Evolutionary conservation across 2,113 vertebrate species (phyloP), one percentile per base, ranked within the genome.

Genomic region (Lota lota): DNA sequence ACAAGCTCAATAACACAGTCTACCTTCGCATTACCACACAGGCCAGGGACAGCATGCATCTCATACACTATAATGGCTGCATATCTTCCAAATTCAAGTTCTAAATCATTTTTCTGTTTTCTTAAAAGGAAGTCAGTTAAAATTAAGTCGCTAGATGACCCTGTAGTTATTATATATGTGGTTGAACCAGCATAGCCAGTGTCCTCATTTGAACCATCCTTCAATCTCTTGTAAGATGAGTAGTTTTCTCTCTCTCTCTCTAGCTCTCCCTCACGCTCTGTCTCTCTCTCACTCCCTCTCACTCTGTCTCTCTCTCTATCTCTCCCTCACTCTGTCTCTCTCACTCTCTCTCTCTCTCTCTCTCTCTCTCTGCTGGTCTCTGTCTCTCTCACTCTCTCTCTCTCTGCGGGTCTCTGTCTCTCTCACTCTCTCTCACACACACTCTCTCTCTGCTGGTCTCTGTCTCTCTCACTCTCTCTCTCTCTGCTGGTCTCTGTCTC

Each of bases 191-290:
- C 24, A 33, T 28, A 36, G 24, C 61, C 28, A n/a, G 4, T 24
- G 61, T 63, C 62, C 62, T 64, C 62, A 47, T 3, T 11, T 64
- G 62, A 64, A 64, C 62, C 33, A 20, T 64, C 36, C 62, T 15
- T 64, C 62, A 40, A 28, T 15, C 58, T 14, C n/a, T 16, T 62
- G 60, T 36, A 63, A 63, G 15, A 10, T 64, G 36, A 36, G 28
- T 28, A 47, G 40, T 47, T 47, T 12, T 47, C 10, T 47, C 40
- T 47, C 40, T 19, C 19, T 60, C 19, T 22, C 19, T 60, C 19
- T 58, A 4, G 2, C n/a, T 58, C 56, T 58, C 58, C 24, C 16
- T 61, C 21, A 22, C 22, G 16, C 58, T 24, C 22, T 61, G 22
- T 24, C 16, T 56, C 53, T 56, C 53, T 56, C 17, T n/a, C 16